Percentiles rank a stretch among this genome's conserved stretches.
phyloP scores from a whole-genome alignment of 2,888 invertebrate species.

The Netelia inedita region DNA sequence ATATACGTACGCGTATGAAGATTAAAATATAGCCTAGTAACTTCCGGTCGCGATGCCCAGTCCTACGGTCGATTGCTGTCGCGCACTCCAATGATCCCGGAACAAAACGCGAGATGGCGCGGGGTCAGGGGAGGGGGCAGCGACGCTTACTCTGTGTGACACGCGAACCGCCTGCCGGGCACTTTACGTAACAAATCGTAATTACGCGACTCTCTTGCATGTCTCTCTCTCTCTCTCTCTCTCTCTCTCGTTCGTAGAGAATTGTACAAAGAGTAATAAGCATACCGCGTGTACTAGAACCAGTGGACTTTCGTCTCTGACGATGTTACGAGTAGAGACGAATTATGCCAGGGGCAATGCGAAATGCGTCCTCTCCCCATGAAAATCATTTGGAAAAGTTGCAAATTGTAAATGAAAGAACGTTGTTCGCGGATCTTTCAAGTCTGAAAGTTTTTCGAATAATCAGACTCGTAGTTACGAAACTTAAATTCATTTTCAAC shows the following conservation, averaged over 20 bases:
- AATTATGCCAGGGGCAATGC: neutral
- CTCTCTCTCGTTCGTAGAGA: conserved; percentile 8
- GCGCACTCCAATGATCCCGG: conserved; percentile 24
- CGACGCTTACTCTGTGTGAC: conserved; percentile 40
- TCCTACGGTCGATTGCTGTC: conserved; percentile 9
- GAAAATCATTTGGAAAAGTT: neutral
- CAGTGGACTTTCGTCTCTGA: conserved; percentile 13
- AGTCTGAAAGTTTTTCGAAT: too few species aligned
- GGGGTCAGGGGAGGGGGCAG: neutral
- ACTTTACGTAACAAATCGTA: conserved; percentile 49
- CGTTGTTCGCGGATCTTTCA: too few species aligned
- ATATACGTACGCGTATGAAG: neutral
- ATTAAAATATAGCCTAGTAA: conserved; percentile 38
- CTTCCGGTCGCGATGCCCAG: conserved; percentile 37
- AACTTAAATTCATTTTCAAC: too few species aligned
- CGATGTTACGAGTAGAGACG: neutral
- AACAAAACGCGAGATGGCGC: conserved; percentile 3
- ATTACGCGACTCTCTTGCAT: conserved; percentile 31
- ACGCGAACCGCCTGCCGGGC: conserved; percentile 1
- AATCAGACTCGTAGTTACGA: too few species aligned
- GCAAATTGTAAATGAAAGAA: neutral
- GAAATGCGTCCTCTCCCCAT: neutral
- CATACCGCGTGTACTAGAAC: conserved; percentile 37
- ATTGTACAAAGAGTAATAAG: conserved; percentile 33
- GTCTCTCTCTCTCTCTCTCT: conserved; percentile 1